Evolutionary conservation across 1,140 invertebrate genomes (phyloP).

Genomic region (Daktulosphaira vitifoliae): DNA sequence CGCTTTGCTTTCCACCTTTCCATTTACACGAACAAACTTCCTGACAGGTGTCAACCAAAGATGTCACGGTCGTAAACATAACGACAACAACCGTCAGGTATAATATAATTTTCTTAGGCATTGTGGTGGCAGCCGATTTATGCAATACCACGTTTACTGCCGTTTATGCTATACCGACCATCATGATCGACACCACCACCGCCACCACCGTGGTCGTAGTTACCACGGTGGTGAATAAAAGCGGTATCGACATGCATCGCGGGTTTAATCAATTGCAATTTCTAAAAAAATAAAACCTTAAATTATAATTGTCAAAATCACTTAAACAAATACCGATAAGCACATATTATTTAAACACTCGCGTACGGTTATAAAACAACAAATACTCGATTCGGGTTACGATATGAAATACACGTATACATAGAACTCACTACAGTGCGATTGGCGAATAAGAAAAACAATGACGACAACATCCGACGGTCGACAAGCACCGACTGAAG

Average conservation of each 20-base stretch:
- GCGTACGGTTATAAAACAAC: no score
- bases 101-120: neutral
- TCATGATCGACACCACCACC: neutral
- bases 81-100: neutral
- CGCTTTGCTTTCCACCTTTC: conserved; percentile 84
- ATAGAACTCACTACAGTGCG: conserved; percentile 13
- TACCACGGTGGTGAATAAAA: neutral
- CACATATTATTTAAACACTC: no score
- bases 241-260: no score
- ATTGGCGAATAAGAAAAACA: conserved; percentile 6
- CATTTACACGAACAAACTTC: conserved; percentile 79
- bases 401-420: neutral
- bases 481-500: conserved; percentile 33
- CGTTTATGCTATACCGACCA: neutral
- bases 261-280: no score
- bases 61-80: neutral
- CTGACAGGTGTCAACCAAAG: conserved; percentile 52
- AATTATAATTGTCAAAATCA: no score
- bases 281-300: no score
- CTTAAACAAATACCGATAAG: no score
- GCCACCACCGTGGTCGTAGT: neutral
- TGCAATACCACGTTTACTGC: no score
- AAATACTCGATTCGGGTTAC: no score
- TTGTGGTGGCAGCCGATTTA: neutral
- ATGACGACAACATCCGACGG: conserved; percentile 32